phyloP scores from a whole-genome alignment of 1,140 invertebrate species.

The Drosophila nannoptera region DNA sequence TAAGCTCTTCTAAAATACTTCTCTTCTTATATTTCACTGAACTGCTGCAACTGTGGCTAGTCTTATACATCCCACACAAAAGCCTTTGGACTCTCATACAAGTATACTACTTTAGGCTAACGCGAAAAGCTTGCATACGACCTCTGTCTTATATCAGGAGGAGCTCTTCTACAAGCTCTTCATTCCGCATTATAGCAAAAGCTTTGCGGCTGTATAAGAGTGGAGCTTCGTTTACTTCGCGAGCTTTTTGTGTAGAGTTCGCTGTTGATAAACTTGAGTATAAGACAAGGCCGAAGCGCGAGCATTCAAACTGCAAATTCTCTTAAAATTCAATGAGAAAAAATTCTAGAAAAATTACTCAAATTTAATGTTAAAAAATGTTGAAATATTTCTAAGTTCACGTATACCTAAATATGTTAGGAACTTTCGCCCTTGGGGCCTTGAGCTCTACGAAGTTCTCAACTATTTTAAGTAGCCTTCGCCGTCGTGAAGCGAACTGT shows the following conservation, averaged over 20 bases:
- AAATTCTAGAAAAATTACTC: not conserved
- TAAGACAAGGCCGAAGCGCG: not conserved
- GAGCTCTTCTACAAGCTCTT: not conserved
- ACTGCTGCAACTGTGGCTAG: no score
- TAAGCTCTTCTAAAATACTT: no score
- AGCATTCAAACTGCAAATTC: not conserved
- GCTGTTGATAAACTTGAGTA: not conserved
- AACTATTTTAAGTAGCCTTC: conserved; percentile 1
- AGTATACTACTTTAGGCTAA: not conserved
- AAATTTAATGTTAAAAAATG: not conserved
- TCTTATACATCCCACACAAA: no score
- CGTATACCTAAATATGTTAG: not conserved
- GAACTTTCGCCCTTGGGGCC: not conserved
- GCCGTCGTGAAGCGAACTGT: not conserved
- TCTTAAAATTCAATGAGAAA: not conserved
- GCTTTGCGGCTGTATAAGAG: not conserved
- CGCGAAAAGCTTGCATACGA: not conserved
- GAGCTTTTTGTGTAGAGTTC: conserved; percentile 5
- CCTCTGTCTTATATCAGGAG: not conserved
- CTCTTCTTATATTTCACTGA: no score
- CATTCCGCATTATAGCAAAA: conserved; percentile 2
- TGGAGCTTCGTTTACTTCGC: not conserved
- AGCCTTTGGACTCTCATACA: no score
- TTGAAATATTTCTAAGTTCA: not conserved
- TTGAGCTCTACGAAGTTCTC: not conserved